Percentiles rank a stretch among this genome's conserved stretches.
phyloP scores from a whole-genome alignment of 1,140 invertebrate genomes.

The Brachystomella parvula region DNA sequence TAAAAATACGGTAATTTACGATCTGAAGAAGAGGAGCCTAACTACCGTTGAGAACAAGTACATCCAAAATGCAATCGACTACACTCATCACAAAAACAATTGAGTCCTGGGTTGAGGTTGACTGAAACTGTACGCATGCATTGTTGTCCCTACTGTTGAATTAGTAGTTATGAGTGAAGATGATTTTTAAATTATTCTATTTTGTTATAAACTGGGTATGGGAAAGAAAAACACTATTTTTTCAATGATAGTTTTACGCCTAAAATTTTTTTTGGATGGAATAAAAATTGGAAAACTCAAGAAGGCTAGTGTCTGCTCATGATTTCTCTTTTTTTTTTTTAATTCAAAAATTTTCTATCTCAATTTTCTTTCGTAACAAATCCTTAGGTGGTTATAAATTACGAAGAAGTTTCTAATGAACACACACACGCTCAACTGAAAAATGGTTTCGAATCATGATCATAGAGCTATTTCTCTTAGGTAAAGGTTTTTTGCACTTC shows the following conservation, averaged over 20 bases:
- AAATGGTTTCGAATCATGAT: not conserved
- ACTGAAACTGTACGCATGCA: not conserved
- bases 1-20: not conserved
- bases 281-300: not conserved
- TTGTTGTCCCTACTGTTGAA: not conserved
- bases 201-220: not conserved
- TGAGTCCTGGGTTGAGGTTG: not conserved
- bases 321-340: not conserved
- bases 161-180: not conserved
- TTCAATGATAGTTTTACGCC: not conserved
- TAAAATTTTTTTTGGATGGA: not conserved
- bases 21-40: not conserved
- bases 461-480: constrained; percentile 1
- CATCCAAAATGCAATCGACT: constrained; percentile 7
- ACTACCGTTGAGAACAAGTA: not conserved
- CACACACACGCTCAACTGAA: not conserved
- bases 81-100: constrained; percentile 1
- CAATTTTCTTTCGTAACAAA: constrained; percentile 3
- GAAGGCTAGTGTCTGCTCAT: not conserved
- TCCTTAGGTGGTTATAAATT: not conserved
- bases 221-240: not conserved
- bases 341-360: constrained; percentile 3
- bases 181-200: not conserved
- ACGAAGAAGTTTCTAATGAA: constrained; percentile 5
- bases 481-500: constrained; percentile 9